These are phyloP conservation scores for Chrysotoxum bicinctum DNA, from an alignment of 2,888 invertebrate species.

Conservation along the genomic window DNA sequence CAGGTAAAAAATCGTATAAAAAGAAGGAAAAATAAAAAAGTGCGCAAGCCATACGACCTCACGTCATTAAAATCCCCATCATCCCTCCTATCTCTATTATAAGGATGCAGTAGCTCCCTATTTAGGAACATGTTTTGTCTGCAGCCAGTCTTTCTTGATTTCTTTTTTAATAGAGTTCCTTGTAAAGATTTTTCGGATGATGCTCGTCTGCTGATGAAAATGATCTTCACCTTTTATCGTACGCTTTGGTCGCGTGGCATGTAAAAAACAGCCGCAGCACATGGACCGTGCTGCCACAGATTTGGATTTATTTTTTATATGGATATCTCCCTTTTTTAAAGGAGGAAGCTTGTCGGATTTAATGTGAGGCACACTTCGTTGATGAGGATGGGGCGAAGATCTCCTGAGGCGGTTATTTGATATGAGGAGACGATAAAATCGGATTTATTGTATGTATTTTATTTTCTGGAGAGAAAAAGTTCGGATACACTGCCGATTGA, in stretches of 20 bases:
- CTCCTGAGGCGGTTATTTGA: constrained; percentile 67
- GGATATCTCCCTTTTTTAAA: constrained; percentile 45
- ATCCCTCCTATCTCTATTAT: constrained; percentile 32
- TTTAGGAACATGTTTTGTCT: constrained; percentile 1
- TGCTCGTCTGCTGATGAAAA: constrained; percentile 54
- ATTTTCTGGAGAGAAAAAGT: constrained; percentile 36
- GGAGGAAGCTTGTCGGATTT: constrained; percentile 53
- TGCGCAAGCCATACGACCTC: constrained; percentile 62
- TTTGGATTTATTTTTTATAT: constrained; percentile 45
- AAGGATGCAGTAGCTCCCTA: constrained; percentile 52
- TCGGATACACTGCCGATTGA: constrained; percentile 58
- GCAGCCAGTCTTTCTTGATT: constrained; percentile 17
- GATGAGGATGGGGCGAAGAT: constrained; percentile 59
- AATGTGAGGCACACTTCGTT: constrained; percentile 66
- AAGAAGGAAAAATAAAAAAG: constrained; percentile 35
- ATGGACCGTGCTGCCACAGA: constrained; percentile 57
- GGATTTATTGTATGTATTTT: constrained; percentile 65
- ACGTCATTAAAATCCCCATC: constrained; percentile 61
- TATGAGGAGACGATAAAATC: constrained; percentile 64
- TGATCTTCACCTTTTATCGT: constrained; percentile 71
- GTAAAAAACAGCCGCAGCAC: constrained; percentile 53
- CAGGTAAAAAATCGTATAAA: constrained; percentile 54
- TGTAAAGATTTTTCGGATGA: constrained; percentile 49
- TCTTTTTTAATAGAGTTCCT: constrained; percentile 51
- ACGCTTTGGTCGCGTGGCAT: constrained; percentile 64